These are phyloP conservation scores for Potamilus streckersoni DNA, from an alignment of 1,140 invertebrate species.

Conservation along the genomic window DNA sequence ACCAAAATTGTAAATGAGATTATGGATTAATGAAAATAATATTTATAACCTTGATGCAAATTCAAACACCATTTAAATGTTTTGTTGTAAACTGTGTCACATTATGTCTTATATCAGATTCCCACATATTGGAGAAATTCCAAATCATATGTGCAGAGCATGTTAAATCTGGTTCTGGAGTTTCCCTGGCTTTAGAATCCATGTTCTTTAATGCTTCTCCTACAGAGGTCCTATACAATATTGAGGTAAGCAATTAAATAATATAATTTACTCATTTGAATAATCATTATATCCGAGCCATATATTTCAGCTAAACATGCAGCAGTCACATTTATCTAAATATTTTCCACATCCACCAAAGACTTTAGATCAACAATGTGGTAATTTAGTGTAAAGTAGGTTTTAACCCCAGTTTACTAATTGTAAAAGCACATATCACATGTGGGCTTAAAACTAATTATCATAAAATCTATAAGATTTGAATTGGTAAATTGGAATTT, in stretches of 20 bases:
- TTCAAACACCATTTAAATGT: neutral
- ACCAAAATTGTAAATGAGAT: neutral
- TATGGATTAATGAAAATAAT: neutral
- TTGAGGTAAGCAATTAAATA: conserved; percentile 50
- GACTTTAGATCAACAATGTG: too few species aligned
- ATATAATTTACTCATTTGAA: neutral
- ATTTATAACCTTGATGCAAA: neutral
- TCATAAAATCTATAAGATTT: too few species aligned
- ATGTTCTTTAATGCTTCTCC: conserved; percentile 81
- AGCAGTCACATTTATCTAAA: too few species aligned
- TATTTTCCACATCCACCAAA: too few species aligned
- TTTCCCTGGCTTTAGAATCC: conserved; percentile 74
- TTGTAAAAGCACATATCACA: too few species aligned
- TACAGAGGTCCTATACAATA: conserved; percentile 81
- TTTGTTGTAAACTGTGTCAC: neutral
- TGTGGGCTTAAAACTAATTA: too few species aligned
- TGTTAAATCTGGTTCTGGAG: conserved; percentile 52
- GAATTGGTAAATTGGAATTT: too few species aligned
- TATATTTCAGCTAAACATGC: too few species aligned
- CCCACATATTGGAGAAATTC: conserved; percentile 77
- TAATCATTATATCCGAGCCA: neutral
- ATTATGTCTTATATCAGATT: conserved; percentile 48
- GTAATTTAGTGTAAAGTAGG: too few species aligned
- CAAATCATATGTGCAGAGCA: conserved; percentile 70
- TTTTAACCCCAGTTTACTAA: too few species aligned